A percentile compares a stretch with the other conserved stretches of the same genome.
Conservation (phyloP, 1,140 invertebrate species). For the Panagrolaimus sp. region DNA sequence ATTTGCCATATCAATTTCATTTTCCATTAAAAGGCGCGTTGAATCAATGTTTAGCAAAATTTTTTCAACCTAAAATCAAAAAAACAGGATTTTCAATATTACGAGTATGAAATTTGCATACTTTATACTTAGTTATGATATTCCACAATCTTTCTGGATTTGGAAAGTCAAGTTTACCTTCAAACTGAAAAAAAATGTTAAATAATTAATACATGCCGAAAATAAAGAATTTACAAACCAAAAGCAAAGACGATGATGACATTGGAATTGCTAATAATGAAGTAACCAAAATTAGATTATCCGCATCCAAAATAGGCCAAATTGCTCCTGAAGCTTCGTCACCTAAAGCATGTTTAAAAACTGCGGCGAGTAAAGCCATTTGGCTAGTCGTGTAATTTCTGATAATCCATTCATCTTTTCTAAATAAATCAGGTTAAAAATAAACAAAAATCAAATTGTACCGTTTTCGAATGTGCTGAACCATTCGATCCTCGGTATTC, state of each 20-base stretch:
- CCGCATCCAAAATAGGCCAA: background rate
- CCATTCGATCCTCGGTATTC: slow-evolving; percentile 20
- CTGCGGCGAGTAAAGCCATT: slow-evolving; percentile 10
- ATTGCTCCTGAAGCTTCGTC: slow-evolving; percentile 8
- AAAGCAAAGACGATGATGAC: slow-evolving; percentile 7
- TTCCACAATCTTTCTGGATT: slow-evolving; percentile 5
- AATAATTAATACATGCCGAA: too few species aligned
- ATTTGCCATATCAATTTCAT: slow-evolving; percentile 1
- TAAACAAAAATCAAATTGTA: background rate
- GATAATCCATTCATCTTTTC: slow-evolving; percentile 10
- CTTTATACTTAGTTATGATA: slow-evolving; percentile 1
- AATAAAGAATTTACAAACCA: background rate
- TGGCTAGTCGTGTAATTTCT: background rate
- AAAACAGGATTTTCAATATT: too few species aligned
- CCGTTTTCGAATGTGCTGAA: slow-evolving; percentile 17
- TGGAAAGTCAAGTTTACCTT: slow-evolving; percentile 2
- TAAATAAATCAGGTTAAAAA: background rate
- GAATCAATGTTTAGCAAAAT: background rate
- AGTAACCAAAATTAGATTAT: slow-evolving; percentile 11
- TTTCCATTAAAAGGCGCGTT: background rate
- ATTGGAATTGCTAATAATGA: slow-evolving; percentile 12
- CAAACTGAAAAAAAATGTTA: slow-evolving; percentile 8
- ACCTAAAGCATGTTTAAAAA: slow-evolving; percentile 6
- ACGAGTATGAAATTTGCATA: too few species aligned
- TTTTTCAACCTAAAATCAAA: background rate